Percentiles rank a stretch among this genome's conserved stretches.
Evolutionary conservation across 2,888 invertebrate genomes (phyloP).

Genomic region (Parasteatoda lunata): DNA sequence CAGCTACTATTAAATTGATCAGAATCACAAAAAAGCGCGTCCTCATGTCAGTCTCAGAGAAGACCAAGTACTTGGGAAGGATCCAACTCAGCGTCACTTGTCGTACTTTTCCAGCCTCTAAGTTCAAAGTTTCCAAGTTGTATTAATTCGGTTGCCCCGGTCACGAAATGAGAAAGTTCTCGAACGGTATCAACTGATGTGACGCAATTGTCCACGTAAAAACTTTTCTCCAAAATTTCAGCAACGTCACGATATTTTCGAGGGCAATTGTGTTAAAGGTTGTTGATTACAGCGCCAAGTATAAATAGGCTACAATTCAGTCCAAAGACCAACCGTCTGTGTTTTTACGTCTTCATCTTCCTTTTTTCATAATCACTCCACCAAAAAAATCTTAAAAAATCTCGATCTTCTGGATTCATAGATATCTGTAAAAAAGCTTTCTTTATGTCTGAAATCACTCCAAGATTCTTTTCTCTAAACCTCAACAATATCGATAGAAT

Average conservation of each 20-base stretch:
- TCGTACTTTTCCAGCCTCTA: background rate
- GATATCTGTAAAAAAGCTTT: too few species aligned
- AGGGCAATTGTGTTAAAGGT: constrained; percentile 2
- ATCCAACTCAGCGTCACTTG: background rate
- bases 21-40: background rate
- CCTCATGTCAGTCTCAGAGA: too few species aligned
- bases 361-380: too few species aligned
- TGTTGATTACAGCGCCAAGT: background rate
- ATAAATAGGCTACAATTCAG: background rate
- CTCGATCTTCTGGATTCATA: too few species aligned
- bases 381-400: too few species aligned
- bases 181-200: background rate
- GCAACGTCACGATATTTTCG: background rate
- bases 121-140: background rate
- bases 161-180: background rate
- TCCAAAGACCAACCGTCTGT: constrained; percentile 9
- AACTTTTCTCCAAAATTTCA: background rate
- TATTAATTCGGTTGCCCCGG: background rate
- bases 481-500: background rate
- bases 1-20: too few species aligned
- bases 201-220: background rate
- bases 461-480: constrained; percentile 3
- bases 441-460: too few species aligned
- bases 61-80: background rate
- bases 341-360: too few species aligned